phyloP scores from a whole-genome alignment of 1,140 invertebrate genomes.

The Drosophila serrata region DNA sequence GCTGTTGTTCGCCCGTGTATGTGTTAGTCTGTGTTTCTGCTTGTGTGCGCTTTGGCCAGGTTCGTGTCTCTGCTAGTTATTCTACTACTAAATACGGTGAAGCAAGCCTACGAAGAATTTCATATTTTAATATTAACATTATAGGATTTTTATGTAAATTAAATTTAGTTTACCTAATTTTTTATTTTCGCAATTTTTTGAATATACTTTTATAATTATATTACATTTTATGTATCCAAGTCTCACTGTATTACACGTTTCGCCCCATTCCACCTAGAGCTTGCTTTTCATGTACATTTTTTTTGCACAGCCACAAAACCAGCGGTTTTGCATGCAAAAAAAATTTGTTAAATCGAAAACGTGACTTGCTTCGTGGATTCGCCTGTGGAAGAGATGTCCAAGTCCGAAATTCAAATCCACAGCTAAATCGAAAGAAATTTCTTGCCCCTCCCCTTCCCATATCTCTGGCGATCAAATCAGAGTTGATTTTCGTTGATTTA shows the following conservation, averaged over 20 bases:
- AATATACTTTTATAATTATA: no score
- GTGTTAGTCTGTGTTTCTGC: slow-evolving; percentile 1
- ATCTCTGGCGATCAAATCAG: slow-evolving; percentile 52
- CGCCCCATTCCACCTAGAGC: slow-evolving; percentile 21
- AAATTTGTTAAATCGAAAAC: slow-evolving; percentile 82
- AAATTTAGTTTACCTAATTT: neutral
- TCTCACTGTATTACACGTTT: slow-evolving; percentile 16
- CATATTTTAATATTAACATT: no score
- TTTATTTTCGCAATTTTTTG: neutral
- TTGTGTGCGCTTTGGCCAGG: slow-evolving; percentile 36
- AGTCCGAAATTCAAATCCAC: slow-evolving; percentile 18
- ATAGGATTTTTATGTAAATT: no score
- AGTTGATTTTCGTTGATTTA: slow-evolving; percentile 56
- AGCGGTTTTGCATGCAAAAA: slow-evolving; percentile 72
- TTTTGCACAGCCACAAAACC: slow-evolving; percentile 46
- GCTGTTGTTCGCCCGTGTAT: slow-evolving; percentile 23
- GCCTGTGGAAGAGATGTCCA: slow-evolving; percentile 46
- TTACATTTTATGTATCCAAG: neutral
- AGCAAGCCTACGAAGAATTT: neutral
- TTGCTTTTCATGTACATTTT: slow-evolving; percentile 78
- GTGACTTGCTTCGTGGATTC: slow-evolving; percentile 64
- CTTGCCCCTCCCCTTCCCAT: slow-evolving; percentile 31
- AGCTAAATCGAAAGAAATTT: slow-evolving; percentile 29
- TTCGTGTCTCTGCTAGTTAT: slow-evolving; percentile 38
- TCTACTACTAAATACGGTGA: slow-evolving; percentile 42